A percentile compares a stretch with the other conserved stretches of the same genome.
phyloP scores from a whole-genome alignment of 1,140 invertebrate species.

The Drosophila murphyi region DNA sequence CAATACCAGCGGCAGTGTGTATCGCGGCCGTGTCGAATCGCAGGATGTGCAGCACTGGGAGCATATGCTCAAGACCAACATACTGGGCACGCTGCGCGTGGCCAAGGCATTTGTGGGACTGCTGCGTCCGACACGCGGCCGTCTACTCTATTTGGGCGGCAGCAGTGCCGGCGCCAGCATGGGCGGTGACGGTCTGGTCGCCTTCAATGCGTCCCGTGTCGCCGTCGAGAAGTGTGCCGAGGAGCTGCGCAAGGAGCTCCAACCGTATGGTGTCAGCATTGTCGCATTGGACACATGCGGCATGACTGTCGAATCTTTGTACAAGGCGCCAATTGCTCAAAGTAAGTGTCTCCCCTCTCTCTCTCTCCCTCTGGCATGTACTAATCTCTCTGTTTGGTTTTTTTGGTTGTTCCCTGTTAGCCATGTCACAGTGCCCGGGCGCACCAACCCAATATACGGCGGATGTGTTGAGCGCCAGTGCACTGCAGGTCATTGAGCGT shows the following conservation, averaged over 20 bases:
- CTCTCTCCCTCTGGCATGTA: background rate
- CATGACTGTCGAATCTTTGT: constrained; percentile 88
- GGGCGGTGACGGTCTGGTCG: constrained; percentile 87
- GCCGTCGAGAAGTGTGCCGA: constrained; percentile 90
- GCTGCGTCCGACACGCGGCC: constrained; percentile 86
- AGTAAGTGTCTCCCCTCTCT: constrained; percentile 76
- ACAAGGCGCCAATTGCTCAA: constrained; percentile 86
- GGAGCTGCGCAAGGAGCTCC: constrained; percentile 88
- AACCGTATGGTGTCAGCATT: constrained; percentile 89
- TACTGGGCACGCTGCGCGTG: constrained; percentile 90
- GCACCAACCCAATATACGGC: constrained; percentile 84
- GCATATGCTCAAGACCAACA: constrained; percentile 90
- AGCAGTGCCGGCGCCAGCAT: constrained; percentile 47
- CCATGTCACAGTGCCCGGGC: constrained; percentile 57
- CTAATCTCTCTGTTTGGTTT: background rate
- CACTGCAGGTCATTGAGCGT: constrained; percentile 79
- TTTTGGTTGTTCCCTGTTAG: constrained; percentile 26
- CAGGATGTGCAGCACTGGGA: constrained; percentile 92
- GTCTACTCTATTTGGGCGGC: constrained; percentile 87
- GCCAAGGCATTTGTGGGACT: constrained; percentile 90
- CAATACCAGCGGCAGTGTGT: constrained; percentile 90
- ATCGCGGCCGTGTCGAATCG: constrained; percentile 88
- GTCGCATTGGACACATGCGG: constrained; percentile 90
- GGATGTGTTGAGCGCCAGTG: constrained; percentile 76
- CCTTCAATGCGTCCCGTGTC: constrained; percentile 88